Evolutionary conservation across 2,113 vertebrate genomes (phyloP), one percentile per base, ranked within the genome.

Genomic region (Crotalus helleri): DNA sequence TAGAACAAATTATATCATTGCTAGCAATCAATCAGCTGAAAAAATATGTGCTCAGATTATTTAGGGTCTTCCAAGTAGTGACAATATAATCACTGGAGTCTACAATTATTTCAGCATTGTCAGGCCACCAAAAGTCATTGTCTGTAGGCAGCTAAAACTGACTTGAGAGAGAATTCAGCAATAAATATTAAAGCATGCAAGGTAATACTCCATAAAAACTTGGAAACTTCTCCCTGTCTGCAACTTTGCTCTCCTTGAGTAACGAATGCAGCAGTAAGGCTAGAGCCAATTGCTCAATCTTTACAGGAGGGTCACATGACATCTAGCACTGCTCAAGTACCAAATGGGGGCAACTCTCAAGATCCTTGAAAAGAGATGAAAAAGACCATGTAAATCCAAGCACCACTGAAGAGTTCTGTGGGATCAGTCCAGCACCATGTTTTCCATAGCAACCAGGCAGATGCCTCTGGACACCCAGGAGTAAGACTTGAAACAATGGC

Each of bases 1-100:
- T 92, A 92, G 33, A 90, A 93, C 89, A 90, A 93, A 93, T 93
- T 5, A 92, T 91, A 92, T 90, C 61, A 54, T 29, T 53, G n/a
- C 53, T 86, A 15, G 89, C 92, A 89, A 92, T 46, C 90, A 74
- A 64, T 90, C 89, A 85, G 49, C 33, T 8, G 49, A 21, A 87
- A 89, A 61, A 54, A 51, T 13, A 90, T 51, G 44, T 46, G 93
- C 39, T 53, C 92, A 3, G 91, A 55, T 59, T 93, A 91, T 90
- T 92, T 46, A 53, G 55, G 88, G 94, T 93, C 89, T 21, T 57
- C 74, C 53, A 90, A 58, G n/a, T 85, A 94, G 54, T 55, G 94
- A 69, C 53, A 92, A 46, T 90, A 88, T 8, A 26, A 26, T 91
- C 88, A 92, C 51, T 58, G 58, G 0, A 0, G 55, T 9, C 85